Conservation (phyloP, 2,888 invertebrate species). For the Drosophila recens region DNA sequence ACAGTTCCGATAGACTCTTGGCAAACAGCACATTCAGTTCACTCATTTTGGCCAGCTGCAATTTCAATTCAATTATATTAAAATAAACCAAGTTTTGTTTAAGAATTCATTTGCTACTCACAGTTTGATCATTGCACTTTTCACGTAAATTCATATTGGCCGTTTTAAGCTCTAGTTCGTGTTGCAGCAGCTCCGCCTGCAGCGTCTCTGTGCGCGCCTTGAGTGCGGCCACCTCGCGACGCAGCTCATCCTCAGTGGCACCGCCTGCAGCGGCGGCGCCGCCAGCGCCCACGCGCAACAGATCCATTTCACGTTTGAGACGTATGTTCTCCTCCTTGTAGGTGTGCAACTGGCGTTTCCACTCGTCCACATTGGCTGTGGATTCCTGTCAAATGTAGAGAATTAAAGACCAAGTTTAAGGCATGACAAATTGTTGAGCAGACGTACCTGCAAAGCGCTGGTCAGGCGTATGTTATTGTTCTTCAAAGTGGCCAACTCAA, state of each 20-base stretch:
- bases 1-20: conserved; percentile 83
- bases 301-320: conserved; percentile 90
- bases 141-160: conserved; percentile 84
- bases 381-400: conserved; percentile 87
- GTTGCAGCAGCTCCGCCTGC: conserved; percentile 92
- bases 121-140: conserved; percentile 91
- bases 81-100: not conserved
- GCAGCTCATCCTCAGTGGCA: conserved; percentile 91
- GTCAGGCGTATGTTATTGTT: conserved; percentile 98
- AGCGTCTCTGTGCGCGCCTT: conserved; percentile 93
- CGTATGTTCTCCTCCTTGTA: conserved; percentile 96
- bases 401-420: not conserved
- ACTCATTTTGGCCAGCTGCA: conserved; percentile 83
- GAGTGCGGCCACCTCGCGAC: conserved; percentile 90
- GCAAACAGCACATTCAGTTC: conserved; percentile 84
- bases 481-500: conserved; percentile 97
- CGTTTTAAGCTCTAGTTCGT: conserved; percentile 92
- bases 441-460: conserved; percentile 96
- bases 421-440: not conserved
- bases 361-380: conserved; percentile 98
- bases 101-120: conserved; percentile 76
- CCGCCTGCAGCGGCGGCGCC: conserved; percentile 86
- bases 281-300: conserved; percentile 88
- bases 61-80: too few relatives aligned
- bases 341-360: conserved; percentile 98